These are phyloP conservation scores for Campylorhamphus procurvoides DNA, from an alignment of 2,113 vertebrate genomes.

Conservation along the genomic window DNA sequence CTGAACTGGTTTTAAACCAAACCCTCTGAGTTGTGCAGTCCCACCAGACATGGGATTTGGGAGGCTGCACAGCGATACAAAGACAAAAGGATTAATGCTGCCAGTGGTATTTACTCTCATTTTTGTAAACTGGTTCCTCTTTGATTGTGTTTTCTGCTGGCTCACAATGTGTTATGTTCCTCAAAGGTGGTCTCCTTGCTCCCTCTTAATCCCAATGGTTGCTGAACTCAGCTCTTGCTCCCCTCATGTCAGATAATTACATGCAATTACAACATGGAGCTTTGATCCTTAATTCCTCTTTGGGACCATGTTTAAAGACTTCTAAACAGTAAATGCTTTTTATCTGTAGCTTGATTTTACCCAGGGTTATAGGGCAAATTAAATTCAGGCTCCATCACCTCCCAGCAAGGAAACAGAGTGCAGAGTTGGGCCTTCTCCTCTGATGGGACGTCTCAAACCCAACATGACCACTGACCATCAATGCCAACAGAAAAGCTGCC, in stretches of 20 bases:
- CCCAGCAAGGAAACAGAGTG: not conserved
- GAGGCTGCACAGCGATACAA: not conserved
- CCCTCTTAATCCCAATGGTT: not conserved
- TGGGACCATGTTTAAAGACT: not conserved
- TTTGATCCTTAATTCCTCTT: not conserved
- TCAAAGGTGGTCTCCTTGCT: not conserved
- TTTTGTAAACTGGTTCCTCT: not conserved
- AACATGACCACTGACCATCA: rapidly evolving
- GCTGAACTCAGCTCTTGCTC: not conserved
- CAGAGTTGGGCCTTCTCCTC: not conserved
- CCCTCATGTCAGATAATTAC: not conserved
- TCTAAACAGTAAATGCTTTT: not conserved
- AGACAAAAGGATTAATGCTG: not conserved
- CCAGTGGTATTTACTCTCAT: not conserved
- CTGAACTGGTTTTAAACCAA: not conserved
- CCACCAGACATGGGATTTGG: not conserved
- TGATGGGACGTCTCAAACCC: not conserved
- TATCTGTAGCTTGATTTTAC: not conserved
- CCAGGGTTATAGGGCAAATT: not conserved
- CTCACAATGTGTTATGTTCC: rapidly evolving
- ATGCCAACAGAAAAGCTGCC: not conserved
- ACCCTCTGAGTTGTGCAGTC: not conserved
- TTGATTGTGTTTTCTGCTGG: not conserved
- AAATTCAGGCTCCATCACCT: not conserved
- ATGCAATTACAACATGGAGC: not conserved